These are phyloP conservation scores for Danio choprae DNA, from an alignment of 2,797 vertebrate genomes.

Conservation along the genomic window DNA sequence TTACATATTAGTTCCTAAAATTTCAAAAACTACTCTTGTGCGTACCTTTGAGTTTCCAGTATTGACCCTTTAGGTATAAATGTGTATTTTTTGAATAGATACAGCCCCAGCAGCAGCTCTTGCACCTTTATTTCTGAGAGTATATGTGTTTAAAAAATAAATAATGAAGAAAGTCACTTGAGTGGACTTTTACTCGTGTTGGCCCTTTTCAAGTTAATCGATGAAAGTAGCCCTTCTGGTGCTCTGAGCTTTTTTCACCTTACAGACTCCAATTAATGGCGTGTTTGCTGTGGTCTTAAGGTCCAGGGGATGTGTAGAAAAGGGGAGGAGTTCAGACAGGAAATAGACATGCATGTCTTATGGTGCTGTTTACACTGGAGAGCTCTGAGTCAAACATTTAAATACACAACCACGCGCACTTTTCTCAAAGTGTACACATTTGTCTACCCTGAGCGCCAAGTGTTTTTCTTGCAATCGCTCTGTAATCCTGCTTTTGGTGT, in stretches of 20 bases:
- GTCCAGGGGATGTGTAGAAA: background rate
- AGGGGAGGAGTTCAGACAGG: background rate
- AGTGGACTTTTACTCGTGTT: slow-evolving; percentile 23
- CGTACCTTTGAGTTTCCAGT: too few relatives aligned
- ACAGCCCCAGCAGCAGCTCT: too few relatives aligned
- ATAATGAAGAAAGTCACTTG: slow-evolving; percentile 1
- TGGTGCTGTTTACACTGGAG: background rate
- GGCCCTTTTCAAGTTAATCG: slow-evolving; percentile 31
- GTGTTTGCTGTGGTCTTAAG: slow-evolving; percentile 18
- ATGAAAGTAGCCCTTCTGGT: slow-evolving; percentile 6
- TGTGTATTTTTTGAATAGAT: too few relatives aligned
- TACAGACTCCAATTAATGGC: background rate
- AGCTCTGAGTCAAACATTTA: background rate
- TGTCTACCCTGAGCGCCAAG: slow-evolving; percentile 9
- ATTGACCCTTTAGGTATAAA: too few relatives aligned
- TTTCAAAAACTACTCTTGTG: too few relatives aligned
- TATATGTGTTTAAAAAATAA: too few relatives aligned
- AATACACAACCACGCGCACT: background rate
- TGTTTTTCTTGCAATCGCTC: background rate
- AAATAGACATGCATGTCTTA: background rate
- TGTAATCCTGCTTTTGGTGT: slow-evolving; percentile 38
- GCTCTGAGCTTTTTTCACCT: slow-evolving; percentile 32
- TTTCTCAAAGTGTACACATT: background rate
- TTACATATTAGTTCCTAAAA: too few relatives aligned
- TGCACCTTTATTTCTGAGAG: too few relatives aligned